Conservation (phyloP, 2,113 vertebrate species). For the Buteo buteo region DNA sequence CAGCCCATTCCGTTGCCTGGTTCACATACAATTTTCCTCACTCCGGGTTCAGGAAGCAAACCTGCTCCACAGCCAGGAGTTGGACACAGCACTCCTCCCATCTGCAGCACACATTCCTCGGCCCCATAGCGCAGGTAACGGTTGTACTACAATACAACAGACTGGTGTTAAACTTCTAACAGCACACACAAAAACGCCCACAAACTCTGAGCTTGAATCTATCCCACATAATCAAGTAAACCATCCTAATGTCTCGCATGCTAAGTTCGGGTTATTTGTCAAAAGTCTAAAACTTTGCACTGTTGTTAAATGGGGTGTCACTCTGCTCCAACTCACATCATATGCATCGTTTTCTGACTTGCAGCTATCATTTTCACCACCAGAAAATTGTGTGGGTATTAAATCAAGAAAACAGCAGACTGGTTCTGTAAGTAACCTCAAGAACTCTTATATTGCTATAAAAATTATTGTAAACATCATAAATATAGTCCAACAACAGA, state of each 20-base stretch:
- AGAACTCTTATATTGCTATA: not conserved
- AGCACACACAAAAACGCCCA: accelerated
- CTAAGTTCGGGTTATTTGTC: not conserved
- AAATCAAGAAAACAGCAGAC: not conserved
- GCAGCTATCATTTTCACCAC: not conserved
- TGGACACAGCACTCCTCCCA: conserved; percentile 88
- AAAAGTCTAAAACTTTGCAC: not conserved
- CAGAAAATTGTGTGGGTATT: not conserved
- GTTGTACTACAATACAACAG: conserved; percentile 76
- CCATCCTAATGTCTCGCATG: not conserved
- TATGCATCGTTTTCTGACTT: accelerated
- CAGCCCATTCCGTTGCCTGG: conserved; percentile 75
- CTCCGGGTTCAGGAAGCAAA: conserved; percentile 75
- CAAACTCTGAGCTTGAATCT: not conserved
- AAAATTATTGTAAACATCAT: not conserved
- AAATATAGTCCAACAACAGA: not conserved
- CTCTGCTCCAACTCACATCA: not conserved
- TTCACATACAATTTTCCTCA: conserved; percentile 78
- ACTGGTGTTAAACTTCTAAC: not conserved
- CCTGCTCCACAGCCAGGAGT: conserved; percentile 85
- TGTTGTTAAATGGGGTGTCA: not conserved
- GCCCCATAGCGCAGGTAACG: conserved; percentile 87
- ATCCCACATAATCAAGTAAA: not conserved
- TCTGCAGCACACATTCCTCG: conserved; percentile 83
- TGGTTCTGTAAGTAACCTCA: not conserved